phyloP scores from a whole-genome alignment of 2,888 invertebrate genomes.

The Hydriomena furcata region DNA sequence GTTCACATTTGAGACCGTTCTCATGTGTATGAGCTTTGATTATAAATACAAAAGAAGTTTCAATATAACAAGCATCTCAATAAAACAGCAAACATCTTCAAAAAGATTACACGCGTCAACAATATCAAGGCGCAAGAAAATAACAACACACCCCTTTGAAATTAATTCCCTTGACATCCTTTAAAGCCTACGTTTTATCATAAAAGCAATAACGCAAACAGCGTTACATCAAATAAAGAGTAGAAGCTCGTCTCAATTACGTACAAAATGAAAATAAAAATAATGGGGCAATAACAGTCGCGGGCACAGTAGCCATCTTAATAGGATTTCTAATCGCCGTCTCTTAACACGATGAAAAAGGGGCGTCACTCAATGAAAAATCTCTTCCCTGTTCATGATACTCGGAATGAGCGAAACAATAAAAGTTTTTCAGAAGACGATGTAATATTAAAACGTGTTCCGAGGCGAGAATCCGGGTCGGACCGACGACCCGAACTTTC shows the following conservation, averaged over 20 bases:
- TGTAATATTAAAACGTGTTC: constrained; percentile 74
- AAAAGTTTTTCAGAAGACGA: constrained; percentile 65
- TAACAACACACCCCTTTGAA: constrained; percentile 24
- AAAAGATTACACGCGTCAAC: constrained; percentile 1
- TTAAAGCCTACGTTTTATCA: constrained; percentile 44
- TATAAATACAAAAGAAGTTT: too few relatives aligned
- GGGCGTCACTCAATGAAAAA: constrained; percentile 71
- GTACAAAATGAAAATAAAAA: constrained; percentile 65
- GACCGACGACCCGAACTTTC: constrained; percentile 54
- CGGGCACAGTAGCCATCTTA: constrained; percentile 58
- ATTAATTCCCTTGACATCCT: constrained; percentile 35
- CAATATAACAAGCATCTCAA: neutral
- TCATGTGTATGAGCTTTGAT: too few relatives aligned
- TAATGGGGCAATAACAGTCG: constrained; percentile 53
- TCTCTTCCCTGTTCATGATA: constrained; percentile 68
- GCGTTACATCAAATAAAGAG: constrained; percentile 65
- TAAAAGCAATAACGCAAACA: constrained; percentile 62
- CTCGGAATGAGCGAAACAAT: constrained; percentile 67
- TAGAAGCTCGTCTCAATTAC: constrained; percentile 70
- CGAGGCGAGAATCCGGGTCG: constrained; percentile 55
- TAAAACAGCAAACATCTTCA: constrained; percentile 1
- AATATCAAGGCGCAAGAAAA: constrained; percentile 32
- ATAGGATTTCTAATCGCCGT: constrained; percentile 70
- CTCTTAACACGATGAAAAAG: constrained; percentile 53
- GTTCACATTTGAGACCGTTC: too few relatives aligned